Evolutionary conservation across 2,888 invertebrate genomes (phyloP).

Genomic region (Catocala nupta): DNA sequence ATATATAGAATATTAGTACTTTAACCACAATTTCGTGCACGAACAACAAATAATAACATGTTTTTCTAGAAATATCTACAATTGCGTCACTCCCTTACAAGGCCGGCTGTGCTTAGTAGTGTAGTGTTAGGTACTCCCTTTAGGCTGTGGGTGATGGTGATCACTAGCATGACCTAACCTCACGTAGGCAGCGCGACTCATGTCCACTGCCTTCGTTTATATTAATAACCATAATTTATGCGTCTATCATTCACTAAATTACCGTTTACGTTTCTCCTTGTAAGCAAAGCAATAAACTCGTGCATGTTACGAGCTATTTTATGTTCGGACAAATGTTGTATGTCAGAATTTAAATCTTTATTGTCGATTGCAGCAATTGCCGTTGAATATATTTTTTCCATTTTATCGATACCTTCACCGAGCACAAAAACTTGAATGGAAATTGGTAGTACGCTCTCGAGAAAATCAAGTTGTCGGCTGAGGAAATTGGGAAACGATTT

Average conservation of each 20-base stretch:
- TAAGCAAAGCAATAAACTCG: slow-evolving; percentile 21
- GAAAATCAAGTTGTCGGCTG: slow-evolving; percentile 35
- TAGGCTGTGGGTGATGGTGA: slow-evolving; percentile 44
- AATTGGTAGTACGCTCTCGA: slow-evolving; percentile 16
- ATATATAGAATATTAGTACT: not conserved
- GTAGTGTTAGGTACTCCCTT: slow-evolving; percentile 40
- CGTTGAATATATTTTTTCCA: not conserved
- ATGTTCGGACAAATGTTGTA: slow-evolving; percentile 10
- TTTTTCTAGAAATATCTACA: slow-evolving; percentile 39
- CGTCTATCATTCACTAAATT: slow-evolving; percentile 32
- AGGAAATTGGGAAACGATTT: slow-evolving; percentile 33
- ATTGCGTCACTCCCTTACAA: slow-evolving; percentile 47
- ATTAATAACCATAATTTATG: slow-evolving; percentile 40
- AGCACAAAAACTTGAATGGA: slow-evolving; percentile 1
- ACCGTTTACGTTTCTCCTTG: slow-evolving; percentile 38
- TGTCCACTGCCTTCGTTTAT: slow-evolving; percentile 39
- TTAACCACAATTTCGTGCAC: slow-evolving; percentile 8
- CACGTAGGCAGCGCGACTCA: slow-evolving; percentile 47
- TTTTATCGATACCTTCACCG: slow-evolving; percentile 7
- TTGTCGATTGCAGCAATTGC: slow-evolving; percentile 14
- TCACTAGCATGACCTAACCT: slow-evolving; percentile 45
- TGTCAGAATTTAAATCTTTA: slow-evolving; percentile 13
- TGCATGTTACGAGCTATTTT: slow-evolving; percentile 16
- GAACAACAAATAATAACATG: slow-evolving; percentile 11
- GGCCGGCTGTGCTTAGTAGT: slow-evolving; percentile 28